A percentile compares a stretch with the other conserved stretches of the same genome.
Evolutionary conservation across 2,888 invertebrate genomes (phyloP).

Genomic region (Philopedon plagiatum): DNA sequence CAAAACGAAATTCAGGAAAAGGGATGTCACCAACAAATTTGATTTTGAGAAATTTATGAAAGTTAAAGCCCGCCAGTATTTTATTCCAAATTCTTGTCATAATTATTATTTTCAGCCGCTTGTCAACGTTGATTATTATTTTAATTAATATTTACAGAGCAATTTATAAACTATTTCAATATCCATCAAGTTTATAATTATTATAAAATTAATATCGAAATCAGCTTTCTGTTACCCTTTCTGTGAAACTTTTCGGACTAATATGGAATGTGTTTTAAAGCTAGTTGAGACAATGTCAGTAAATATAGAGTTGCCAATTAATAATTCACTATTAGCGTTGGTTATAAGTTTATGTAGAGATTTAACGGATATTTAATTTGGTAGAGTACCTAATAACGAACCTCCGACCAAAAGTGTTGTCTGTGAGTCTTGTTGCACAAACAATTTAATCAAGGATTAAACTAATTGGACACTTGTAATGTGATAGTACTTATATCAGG

Average conservation of each 20-base stretch:
- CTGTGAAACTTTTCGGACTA: constrained; percentile 13
- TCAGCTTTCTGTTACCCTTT: constrained; percentile 18
- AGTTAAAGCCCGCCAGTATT: constrained; percentile 2
- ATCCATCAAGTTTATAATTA: background rate
- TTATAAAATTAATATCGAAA: background rate
- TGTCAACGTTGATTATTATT: constrained; percentile 13
- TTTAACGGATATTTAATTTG: no score
- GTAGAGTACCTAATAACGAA: no score
- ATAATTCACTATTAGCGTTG: no score
- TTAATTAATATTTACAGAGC: constrained; percentile 33
- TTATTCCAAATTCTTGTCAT: constrained; percentile 9
- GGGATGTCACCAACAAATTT: background rate
- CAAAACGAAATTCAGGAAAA: background rate
- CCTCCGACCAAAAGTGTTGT: no score
- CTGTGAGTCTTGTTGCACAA: no score
- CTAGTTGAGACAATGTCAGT: background rate
- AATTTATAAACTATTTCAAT: constrained; percentile 18
- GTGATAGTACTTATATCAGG: no score
- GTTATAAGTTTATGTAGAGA: no score
- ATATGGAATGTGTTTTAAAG: constrained; percentile 20
- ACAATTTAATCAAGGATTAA: no score
- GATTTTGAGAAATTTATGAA: constrained; percentile 16
- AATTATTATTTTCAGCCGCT: constrained; percentile 8
- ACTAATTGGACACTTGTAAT: no score
- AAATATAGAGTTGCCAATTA: background rate